phyloP scores from a whole-genome alignment of 2,797 vertebrate species.

The Anisognathus igniventris region DNA sequence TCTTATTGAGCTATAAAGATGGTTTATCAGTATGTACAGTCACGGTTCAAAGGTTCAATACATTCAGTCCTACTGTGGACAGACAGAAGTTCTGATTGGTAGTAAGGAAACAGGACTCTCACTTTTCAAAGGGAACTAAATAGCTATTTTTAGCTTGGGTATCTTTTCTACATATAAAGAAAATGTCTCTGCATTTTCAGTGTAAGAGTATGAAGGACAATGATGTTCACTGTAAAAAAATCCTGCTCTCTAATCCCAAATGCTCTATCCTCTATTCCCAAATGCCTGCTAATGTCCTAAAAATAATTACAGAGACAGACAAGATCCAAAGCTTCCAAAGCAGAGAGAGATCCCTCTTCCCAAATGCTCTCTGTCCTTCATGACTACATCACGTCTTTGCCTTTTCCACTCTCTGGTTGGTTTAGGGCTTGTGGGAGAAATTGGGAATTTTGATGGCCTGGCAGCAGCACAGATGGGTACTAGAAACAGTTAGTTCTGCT shows the following conservation, averaged over 20 bases:
- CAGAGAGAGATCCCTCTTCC: neutral
- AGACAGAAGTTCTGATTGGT: neutral
- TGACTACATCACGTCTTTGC: neutral
- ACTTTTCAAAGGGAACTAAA: neutral
- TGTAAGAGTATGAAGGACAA: neutral
- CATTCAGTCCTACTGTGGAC: neutral
- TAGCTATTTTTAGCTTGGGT: neutral
- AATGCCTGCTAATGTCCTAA: neutral
- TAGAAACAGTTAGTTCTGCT: neutral
- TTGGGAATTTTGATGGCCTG: neutral
- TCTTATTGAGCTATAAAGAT: neutral
- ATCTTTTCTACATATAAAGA: neutral
- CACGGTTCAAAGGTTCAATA: neutral
- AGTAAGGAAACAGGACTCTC: neutral
- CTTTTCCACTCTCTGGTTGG: neutral
- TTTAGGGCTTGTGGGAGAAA: neutral
- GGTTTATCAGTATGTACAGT: neutral
- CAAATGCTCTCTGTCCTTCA: rapidly evolving
- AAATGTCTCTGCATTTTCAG: neutral
- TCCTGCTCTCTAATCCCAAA: neutral
- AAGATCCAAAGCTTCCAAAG: neutral
- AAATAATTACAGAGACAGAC: neutral
- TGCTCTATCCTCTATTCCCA: neutral
- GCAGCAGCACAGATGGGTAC: neutral
- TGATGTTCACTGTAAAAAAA: neutral